Percentiles rank a stretch among this genome's conserved stretches.
These are phyloP conservation scores for Nineta flava DNA, from an alignment of 2,888 invertebrate genomes.

Conservation along the genomic window DNA sequence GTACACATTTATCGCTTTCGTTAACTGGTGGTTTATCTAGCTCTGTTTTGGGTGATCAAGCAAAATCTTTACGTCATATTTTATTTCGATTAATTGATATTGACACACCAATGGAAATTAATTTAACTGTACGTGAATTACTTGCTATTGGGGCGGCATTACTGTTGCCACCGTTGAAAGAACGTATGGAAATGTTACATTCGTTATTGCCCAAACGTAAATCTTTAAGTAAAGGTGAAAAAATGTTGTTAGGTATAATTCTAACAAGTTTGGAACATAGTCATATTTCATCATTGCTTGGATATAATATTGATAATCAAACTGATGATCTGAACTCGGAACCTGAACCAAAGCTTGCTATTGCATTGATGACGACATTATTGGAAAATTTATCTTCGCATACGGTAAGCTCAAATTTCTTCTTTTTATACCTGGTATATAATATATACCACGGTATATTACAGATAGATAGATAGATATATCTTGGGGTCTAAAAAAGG, in stretches of 20 bases:
- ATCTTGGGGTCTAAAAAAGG: no score
- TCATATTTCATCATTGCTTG: conserved; percentile 38
- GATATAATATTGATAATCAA: conserved; percentile 24
- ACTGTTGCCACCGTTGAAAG: conserved; percentile 38
- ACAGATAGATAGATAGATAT: no score
- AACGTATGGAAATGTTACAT: conserved; percentile 39
- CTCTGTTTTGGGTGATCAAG: conserved; percentile 33
- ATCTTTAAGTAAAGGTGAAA: conserved; percentile 37
- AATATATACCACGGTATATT: no score
- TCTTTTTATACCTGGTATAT: no score
- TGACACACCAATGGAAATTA: conserved; percentile 31
- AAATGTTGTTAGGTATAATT: conserved; percentile 40
- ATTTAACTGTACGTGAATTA: conserved; percentile 36
- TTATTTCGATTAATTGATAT: conserved; percentile 35
- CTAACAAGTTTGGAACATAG: conserved; percentile 40
- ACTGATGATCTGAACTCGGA: not conserved
- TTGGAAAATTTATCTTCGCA: conserved; percentile 34
- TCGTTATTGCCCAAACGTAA: conserved; percentile 31
- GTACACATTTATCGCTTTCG: conserved; percentile 40
- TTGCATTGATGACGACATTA: conserved; percentile 36
- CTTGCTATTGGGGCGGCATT: conserved; percentile 40
- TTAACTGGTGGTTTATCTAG: conserved; percentile 31
- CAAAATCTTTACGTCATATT: conserved; percentile 33
- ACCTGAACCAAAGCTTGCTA: conserved; percentile 23
- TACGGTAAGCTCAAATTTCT: conserved; percentile 27